These are phyloP conservation scores for Sphaerophoria taeniata DNA, from an alignment of 2,888 invertebrate genomes.

Conservation along the genomic window DNA sequence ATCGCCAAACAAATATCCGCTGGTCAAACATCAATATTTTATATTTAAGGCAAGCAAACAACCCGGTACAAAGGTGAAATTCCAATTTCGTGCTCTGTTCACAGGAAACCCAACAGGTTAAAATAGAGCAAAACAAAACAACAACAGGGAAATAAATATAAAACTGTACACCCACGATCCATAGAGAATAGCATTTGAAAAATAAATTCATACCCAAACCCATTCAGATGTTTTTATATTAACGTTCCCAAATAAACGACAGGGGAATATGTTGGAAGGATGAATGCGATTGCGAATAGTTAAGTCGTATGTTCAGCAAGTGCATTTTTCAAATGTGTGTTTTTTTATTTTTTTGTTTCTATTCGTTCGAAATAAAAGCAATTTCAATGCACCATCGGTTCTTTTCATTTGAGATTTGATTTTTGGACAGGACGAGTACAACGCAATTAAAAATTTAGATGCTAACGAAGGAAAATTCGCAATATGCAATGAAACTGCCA, in stretches of 20 bases:
- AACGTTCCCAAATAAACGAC: no score
- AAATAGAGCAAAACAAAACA: background rate
- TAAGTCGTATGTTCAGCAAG: background rate
- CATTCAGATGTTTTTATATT: conserved; percentile 44
- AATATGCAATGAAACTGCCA: no score
- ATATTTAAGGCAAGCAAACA: conserved; percentile 59
- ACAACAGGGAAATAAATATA: background rate
- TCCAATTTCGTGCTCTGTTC: conserved; percentile 46
- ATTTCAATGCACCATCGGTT: conserved; percentile 2
- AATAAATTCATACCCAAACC: conserved; percentile 47
- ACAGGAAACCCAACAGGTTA: conserved; percentile 1
- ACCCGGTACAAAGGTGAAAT: conserved; percentile 37
- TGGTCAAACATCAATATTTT: conserved; percentile 71
- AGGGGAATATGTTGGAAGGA: conserved; percentile 10
- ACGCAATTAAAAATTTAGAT: background rate
- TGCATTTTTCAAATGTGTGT: conserved; percentile 22
- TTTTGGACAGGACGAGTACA: background rate
- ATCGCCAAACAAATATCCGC: conserved; percentile 63
- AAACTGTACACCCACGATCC: conserved; percentile 8
- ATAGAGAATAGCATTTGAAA: conserved; percentile 47
- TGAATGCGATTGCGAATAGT: no score
- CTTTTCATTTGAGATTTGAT: conserved; percentile 1
- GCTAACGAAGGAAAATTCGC: background rate
- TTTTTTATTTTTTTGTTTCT: conserved; percentile 1
- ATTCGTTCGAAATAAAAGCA: conserved; percentile 9